These are phyloP conservation scores for Latrodectus hesperus DNA, from an alignment of 2,888 invertebrate genomes.

Conservation along the genomic window DNA sequence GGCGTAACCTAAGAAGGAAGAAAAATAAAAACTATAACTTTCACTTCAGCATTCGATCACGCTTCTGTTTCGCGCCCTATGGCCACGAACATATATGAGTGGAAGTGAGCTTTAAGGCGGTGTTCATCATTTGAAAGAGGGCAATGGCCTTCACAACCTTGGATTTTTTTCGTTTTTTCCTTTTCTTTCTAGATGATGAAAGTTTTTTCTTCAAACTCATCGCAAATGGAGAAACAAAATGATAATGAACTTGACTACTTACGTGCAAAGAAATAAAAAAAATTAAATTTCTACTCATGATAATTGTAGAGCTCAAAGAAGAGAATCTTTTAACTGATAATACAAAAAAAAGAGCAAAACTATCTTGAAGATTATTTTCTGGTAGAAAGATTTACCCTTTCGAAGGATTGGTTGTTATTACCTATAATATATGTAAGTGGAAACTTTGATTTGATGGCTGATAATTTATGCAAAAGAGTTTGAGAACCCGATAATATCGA, in stretches of 20 bases:
- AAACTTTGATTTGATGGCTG: too few relatives aligned
- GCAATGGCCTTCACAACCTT: slow-evolving; percentile 41
- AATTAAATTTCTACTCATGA: slow-evolving; percentile 1
- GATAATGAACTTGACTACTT: neutral
- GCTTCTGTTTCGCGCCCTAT: neutral
- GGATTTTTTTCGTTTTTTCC: neutral
- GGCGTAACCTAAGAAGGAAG: neutral
- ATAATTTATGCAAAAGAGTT: too few relatives aligned
- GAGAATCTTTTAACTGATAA: neutral
- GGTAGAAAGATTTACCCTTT: too few relatives aligned
- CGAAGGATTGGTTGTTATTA: too few relatives aligned
- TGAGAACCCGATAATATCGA: too few relatives aligned
- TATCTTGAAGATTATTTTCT: too few relatives aligned
- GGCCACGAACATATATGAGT: neutral
- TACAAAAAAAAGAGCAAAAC: too few relatives aligned
- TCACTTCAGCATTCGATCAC: slow-evolving; percentile 43
- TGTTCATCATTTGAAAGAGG: slow-evolving; percentile 9
- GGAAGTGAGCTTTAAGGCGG: slow-evolving; percentile 17
- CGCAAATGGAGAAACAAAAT: slow-evolving; percentile 2
- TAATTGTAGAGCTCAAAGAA: slow-evolving; percentile 1
- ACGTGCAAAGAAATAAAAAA: too few relatives aligned
- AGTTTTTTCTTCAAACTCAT: slow-evolving; percentile 4
- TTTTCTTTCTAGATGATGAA: neutral
- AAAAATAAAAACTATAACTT: slow-evolving; percentile 42
- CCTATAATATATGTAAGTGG: too few relatives aligned